These are phyloP conservation scores for Lophotis ruficrista DNA, from an alignment of 2,113 vertebrate species.

Conservation along the genomic window DNA sequence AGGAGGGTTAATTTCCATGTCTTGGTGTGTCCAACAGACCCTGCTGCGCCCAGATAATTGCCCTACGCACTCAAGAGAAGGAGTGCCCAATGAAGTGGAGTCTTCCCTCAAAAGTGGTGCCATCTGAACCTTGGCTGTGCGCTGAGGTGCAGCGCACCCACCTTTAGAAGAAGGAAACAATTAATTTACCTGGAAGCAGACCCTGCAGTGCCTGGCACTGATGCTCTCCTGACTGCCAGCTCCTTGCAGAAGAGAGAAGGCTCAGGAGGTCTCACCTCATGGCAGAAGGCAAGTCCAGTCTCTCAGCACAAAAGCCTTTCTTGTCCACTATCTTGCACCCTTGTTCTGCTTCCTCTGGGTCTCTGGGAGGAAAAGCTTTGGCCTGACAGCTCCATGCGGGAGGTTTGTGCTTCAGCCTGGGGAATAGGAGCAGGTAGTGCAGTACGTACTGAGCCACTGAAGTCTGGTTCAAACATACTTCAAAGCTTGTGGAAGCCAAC, in stretches of 20 bases:
- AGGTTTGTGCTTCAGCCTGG: constrained; percentile 24
- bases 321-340: not conserved
- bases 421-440: constrained; percentile 28
- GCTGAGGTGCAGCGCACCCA: not conserved
- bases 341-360: not conserved
- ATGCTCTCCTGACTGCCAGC: not conserved
- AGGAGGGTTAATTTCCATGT: not conserved
- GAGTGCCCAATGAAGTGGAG: not conserved
- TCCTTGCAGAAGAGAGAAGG: not conserved
- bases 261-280: not conserved
- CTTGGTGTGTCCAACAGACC: not conserved
- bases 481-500: constrained; percentile 63
- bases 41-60: not conserved
- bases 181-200: not conserved
- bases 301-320: not conserved
- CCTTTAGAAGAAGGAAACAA: not conserved
- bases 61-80: not conserved
- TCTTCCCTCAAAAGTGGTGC: not conserved
- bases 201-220: fast-evolving
- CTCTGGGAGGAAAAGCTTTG: not conserved
- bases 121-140: not conserved
- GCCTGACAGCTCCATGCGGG: not conserved
- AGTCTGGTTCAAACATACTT: constrained; percentile 66
- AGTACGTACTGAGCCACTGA: constrained; percentile 52
- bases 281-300: not conserved